Conservation (phyloP, 2,888 invertebrate species). For the Zaprionus bogoriensis region DNA sequence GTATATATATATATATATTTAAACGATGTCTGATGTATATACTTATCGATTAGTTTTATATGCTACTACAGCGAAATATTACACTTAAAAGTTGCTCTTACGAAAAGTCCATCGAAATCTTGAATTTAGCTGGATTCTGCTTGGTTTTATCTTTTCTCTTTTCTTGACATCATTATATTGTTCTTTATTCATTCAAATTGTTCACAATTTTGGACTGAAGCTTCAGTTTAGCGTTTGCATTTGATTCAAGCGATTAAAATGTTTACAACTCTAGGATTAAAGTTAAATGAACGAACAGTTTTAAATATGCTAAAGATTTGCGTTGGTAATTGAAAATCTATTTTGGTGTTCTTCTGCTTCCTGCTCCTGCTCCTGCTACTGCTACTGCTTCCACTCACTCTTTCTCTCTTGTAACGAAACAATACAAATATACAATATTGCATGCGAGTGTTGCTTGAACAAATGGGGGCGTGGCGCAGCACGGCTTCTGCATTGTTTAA, state of each 20-base stretch:
- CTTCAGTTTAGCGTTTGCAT: constrained; percentile 12
- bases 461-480: constrained; percentile 39
- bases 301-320: constrained; percentile 37
- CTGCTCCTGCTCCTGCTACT: neutral
- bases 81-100: constrained; percentile 54
- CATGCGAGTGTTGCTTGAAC: constrained; percentile 5
- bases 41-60: constrained; percentile 50
- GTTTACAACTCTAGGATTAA: constrained; percentile 36
- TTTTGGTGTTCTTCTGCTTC: constrained; percentile 30
- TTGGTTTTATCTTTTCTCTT: constrained; percentile 16
- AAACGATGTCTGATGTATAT: constrained; percentile 57
- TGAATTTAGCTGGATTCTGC: constrained; percentile 26
- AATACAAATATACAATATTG: constrained; percentile 23
- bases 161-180: constrained; percentile 14
- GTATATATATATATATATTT: constrained; percentile 52
- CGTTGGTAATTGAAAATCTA: constrained; percentile 19
- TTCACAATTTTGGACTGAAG: constrained; percentile 38
- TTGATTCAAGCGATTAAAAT: constrained; percentile 43
- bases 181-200: constrained; percentile 24
- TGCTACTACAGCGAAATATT: constrained; percentile 64
- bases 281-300: constrained; percentile 42
- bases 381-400: constrained; percentile 9
- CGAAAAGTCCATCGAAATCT: constrained; percentile 40
- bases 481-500: constrained; percentile 29
- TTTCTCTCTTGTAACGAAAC: constrained; percentile 34